Evolutionary conservation across 2,113 vertebrate species (phyloP), one percentile per base, ranked within the genome.

Genomic region (Apteryx owenii): DNA sequence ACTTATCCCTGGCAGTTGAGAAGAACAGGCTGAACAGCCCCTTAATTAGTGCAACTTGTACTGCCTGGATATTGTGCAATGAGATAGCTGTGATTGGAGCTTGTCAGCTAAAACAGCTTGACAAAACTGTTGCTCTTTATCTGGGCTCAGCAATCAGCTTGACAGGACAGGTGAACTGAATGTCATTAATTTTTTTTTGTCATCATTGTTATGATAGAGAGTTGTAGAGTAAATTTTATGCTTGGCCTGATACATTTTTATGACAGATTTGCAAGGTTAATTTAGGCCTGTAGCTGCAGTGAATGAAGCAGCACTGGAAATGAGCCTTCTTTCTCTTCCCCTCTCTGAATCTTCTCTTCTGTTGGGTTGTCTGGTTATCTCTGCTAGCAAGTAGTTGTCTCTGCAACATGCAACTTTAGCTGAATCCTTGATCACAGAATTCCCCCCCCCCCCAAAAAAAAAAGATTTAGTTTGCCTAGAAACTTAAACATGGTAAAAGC

Each of bases 241-340:
- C 85, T 90, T 61, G 65, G 25, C 61, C 36, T 85, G 53, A 3
- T 89, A 62, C 5, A 42, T 91, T 95, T 80, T 82, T 66, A 44
- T 91, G 95, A 90, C 69, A 86, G 62, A 86, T 93, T 84, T 96
- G 65, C 69, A 88, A 92, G 88, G 85, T 81, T 95, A 85, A 94
- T 93, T 93, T 89, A 91, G 79, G 81, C 80, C 93, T 81, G 88
- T 70, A 71, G 69, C 88, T 66, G 79, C 46, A 69, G 18, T 58
- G 70, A 89, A 77, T 18, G 40, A 81, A 82, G 66, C 9, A 26
- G 66, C 1, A 2, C 31, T 95, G 46, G 58, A 93, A 94, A 82
- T 46, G 42, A 93, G 58, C 29, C 54, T 66, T 62, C 60, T 85
- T 31, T 58, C 56, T 58, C 54, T 56, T 56, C 54, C 33, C 54